Conservation (phyloP, 2,113 vertebrate genomes). For the Elephantulus edwardii region DNA sequence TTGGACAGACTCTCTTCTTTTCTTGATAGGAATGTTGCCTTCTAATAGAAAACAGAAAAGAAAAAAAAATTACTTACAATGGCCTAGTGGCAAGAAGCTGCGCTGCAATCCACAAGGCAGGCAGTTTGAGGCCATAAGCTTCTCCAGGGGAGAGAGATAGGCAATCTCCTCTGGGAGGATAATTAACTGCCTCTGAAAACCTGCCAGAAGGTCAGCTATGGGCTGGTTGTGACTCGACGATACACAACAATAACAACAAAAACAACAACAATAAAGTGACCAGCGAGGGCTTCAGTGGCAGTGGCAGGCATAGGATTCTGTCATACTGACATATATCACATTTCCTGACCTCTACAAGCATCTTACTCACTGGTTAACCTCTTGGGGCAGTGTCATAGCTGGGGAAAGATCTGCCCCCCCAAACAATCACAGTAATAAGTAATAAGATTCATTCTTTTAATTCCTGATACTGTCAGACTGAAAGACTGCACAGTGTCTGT, state of each 20-base stretch:
- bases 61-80: background rate
- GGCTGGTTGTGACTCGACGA: too few species aligned
- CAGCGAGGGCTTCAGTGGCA: background rate
- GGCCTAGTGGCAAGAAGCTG: too few species aligned
- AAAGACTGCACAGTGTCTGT: fast-evolving
- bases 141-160: too few species aligned
- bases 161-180: too few species aligned
- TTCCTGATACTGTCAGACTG: constrained; percentile 21
- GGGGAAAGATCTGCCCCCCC: constrained; percentile 33
- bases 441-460: constrained; percentile 67
- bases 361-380: constrained; percentile 11
- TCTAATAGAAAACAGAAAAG: background rate
- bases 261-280: too few species aligned
- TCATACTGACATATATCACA: background rate
- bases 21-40: background rate
- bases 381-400: background rate
- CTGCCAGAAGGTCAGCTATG: too few species aligned
- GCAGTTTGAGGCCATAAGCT: too few species aligned
- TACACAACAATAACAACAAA: too few species aligned
- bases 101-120: too few species aligned
- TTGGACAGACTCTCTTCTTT: background rate
- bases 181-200: too few species aligned
- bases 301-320: background rate
- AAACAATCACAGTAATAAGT: constrained; percentile 36
- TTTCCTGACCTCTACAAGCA: background rate